These are phyloP conservation scores for Sycophila texana DNA, from an alignment of 2,888 invertebrate genomes.

Conservation along the genomic window DNA sequence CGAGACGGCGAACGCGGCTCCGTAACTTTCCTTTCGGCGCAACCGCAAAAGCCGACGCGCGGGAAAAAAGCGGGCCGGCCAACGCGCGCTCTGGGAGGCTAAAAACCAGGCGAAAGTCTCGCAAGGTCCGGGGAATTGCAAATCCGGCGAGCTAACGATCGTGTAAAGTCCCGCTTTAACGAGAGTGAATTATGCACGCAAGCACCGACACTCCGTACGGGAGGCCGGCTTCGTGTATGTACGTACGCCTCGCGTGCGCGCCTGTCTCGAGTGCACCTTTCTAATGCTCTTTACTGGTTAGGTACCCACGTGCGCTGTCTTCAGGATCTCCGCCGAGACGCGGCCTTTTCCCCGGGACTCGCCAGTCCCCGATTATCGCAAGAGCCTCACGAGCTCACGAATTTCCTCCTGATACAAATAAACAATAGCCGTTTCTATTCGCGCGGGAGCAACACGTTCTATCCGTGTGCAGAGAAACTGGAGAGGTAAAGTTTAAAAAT, in stretches of 20 bases:
- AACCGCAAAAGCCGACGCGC: neutral
- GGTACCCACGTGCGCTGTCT: slow-evolving; percentile 13
- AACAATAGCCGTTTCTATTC: neutral
- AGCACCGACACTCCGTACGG: neutral
- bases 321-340: slow-evolving; percentile 5
- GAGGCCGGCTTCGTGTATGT: neutral
- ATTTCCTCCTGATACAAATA: neutral
- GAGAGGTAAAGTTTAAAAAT: neutral
- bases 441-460: neutral
- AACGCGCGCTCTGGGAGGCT: neutral
- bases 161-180: slow-evolving; percentile 44
- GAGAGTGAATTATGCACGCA: slow-evolving; percentile 50
- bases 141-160: slow-evolving; percentile 35
- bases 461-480: neutral
- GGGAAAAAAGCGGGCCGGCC: neutral
- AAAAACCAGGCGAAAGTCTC: slow-evolving; percentile 45
- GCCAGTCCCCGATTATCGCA: slow-evolving; percentile 8
- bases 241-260: neutral
- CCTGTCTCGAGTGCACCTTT: slow-evolving; percentile 15
- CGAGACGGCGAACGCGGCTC: neutral
- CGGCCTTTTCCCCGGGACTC: neutral
- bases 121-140: slow-evolving; percentile 22
- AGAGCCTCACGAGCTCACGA: slow-evolving; percentile 23
- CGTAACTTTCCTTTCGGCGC: slow-evolving; percentile 36
- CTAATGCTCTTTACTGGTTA: slow-evolving; percentile 7